Percentiles rank a stretch among this genome's conserved stretches.
Conservation (phyloP, 2,113 vertebrate genomes). For the Lepidothrix coronata region DNA sequence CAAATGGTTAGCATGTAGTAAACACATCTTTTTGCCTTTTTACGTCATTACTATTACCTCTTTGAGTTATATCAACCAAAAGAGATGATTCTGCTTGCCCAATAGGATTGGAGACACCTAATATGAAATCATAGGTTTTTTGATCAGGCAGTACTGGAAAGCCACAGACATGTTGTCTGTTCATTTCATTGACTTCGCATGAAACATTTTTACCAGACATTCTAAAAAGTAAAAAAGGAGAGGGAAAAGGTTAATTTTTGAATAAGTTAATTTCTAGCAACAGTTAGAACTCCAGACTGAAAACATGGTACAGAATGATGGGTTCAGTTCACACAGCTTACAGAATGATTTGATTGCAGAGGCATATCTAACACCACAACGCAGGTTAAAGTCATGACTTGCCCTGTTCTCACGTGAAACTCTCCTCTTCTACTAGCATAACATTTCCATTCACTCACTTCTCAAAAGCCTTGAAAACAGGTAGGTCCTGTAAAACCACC, state of each 20-base stretch:
- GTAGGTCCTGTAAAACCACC: slow-evolving; percentile 44
- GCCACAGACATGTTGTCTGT: slow-evolving; percentile 35
- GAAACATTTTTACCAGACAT: slow-evolving; percentile 67
- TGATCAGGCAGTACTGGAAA: slow-evolving; percentile 62
- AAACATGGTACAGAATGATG: not conserved
- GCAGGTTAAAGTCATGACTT: slow-evolving; percentile 1
- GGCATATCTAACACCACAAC: not conserved
- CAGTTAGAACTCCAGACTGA: not conserved
- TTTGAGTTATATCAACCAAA: slow-evolving; percentile 63
- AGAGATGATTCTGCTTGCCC: slow-evolving; percentile 60
- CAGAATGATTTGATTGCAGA: not conserved
- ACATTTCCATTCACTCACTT: slow-evolving; percentile 14
- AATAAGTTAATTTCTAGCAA: not conserved
- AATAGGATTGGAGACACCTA: slow-evolving; percentile 65
- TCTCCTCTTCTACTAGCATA: not conserved
- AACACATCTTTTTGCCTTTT: not conserved
- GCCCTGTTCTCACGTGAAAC: not conserved
- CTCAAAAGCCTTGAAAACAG: slow-evolving; percentile 44
- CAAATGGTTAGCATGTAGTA: not conserved
- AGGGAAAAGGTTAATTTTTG: not conserved
- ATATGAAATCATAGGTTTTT: slow-evolving; percentile 66
- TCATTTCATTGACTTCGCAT: slow-evolving; percentile 19
- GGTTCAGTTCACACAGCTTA: not conserved
- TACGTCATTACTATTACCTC: slow-evolving; percentile 63
- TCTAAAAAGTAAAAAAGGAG: slow-evolving; percentile 37